phyloP scores from a whole-genome alignment of 2,113 vertebrate genomes.

The Rhinichthys klamathensis region DNA sequence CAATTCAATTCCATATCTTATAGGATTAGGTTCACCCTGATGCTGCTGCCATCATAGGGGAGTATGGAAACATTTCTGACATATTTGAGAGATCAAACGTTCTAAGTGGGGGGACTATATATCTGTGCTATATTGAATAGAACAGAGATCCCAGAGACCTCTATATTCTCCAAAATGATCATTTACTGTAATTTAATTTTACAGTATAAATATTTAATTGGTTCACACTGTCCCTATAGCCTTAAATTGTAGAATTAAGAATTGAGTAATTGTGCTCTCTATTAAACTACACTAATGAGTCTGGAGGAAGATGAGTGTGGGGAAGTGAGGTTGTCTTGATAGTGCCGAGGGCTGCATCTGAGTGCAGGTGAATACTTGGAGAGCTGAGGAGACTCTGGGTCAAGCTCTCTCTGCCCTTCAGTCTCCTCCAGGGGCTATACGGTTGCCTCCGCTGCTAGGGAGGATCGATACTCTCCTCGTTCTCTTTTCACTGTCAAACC shows the following conservation, averaged over 20 bases:
- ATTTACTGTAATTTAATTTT: not conserved
- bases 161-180: not conserved
- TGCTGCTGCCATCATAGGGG: slow-evolving; percentile 62
- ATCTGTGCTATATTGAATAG: too few relatives aligned
- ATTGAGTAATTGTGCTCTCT: not conserved
- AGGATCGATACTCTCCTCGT: not conserved
- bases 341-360: not conserved
- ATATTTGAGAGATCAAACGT: slow-evolving; percentile 70
- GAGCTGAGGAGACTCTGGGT: slow-evolving; percentile 1
- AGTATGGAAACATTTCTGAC: slow-evolving; percentile 82
- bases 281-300: not conserved
- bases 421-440: not conserved
- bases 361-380: slow-evolving; percentile 9
- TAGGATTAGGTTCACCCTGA: slow-evolving; percentile 74
- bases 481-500: slow-evolving; percentile 8
- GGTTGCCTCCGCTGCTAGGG: too few relatives aligned
- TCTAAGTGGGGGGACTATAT: slow-evolving; percentile 29
- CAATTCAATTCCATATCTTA: slow-evolving; percentile 81
- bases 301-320: slow-evolving; percentile 1
- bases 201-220: not conserved
- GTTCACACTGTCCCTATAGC: not conserved
- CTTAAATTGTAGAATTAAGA: not conserved
- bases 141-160: not conserved
- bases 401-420: slow-evolving; percentile 18
- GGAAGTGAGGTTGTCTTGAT: not conserved